Conservation (phyloP, 2,888 invertebrate genomes). For the Pristionchus japonicus region DNA sequence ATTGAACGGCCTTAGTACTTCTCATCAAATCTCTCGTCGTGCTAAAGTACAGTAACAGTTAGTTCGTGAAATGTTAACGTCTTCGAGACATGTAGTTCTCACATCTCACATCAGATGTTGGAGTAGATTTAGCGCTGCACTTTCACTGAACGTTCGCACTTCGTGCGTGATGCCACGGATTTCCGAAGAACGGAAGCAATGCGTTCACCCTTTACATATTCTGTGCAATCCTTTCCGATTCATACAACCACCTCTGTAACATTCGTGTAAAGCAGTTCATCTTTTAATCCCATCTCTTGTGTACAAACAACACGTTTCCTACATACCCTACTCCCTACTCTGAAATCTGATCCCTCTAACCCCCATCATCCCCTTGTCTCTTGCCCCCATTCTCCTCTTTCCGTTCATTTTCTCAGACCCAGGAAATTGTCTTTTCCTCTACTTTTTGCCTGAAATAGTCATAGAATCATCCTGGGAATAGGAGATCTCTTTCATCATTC, state of each 20-base stretch:
- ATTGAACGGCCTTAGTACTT: neutral
- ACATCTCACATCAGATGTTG: neutral
- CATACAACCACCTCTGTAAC: too few relatives aligned
- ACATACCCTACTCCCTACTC: neutral
- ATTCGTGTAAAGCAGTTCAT: too few relatives aligned
- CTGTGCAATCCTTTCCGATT: too few relatives aligned
- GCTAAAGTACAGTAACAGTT: too few relatives aligned
- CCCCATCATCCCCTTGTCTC: constrained; percentile 10
- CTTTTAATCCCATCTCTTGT: neutral
- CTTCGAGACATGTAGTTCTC: neutral
- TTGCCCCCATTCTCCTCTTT: neutral
- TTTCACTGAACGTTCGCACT: neutral
- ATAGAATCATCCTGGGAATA: neutral
- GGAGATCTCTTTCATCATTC: neutral
- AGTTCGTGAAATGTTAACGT: neutral
- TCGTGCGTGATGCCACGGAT: neutral
- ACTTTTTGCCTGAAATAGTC: neutral
- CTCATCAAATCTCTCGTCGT: too few relatives aligned
- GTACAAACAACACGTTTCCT: constrained; percentile 3
- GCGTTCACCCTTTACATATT: too few relatives aligned
- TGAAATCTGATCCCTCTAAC: neutral
- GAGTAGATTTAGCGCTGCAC: neutral
- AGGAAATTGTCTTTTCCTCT: neutral
- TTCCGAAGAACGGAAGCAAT: too few relatives aligned
- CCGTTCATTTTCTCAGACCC: constrained; percentile 3